These are phyloP conservation scores for Ceraclea dissimilis DNA, from an alignment of 2,888 invertebrate genomes.

Conservation along the genomic window DNA sequence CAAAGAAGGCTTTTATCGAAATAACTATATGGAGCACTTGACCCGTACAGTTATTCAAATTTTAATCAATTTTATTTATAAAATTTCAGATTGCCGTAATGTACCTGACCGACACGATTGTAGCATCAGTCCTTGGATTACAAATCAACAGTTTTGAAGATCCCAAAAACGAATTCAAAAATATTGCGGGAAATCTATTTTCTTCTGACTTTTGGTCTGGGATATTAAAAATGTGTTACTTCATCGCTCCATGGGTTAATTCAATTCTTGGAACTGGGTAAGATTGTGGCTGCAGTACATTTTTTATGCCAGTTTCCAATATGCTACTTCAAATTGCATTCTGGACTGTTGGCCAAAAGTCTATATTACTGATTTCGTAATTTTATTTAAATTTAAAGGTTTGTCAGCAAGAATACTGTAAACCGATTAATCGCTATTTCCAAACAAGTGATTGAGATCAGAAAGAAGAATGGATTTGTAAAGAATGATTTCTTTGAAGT, in stretches of 20 bases:
- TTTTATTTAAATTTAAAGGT: conserved; percentile 9
- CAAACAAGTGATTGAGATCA: conserved; percentile 6
- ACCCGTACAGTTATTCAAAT: no score
- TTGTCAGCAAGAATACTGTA: conserved; percentile 10
- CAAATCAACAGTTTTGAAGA: conserved; percentile 18
- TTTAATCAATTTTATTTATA: neutral
- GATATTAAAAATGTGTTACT: conserved; percentile 3
- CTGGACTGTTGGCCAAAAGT: no score
- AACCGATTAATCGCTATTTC: conserved; percentile 7
- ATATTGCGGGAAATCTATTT: conserved; percentile 12
- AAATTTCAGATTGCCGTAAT: conserved; percentile 16
- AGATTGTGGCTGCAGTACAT: no score
- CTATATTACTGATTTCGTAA: no score
- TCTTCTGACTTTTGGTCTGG: conserved; percentile 9
- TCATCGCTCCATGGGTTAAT: conserved; percentile 1
- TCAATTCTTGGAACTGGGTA: neutral
- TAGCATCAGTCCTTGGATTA: conserved; percentile 17
- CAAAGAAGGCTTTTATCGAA: no score
- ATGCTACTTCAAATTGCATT: no score
- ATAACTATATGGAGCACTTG: no score
- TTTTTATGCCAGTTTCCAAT: no score
- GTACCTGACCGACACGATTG: conserved; percentile 19
- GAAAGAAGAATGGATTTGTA: conserved; percentile 11
- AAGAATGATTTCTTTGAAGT: conserved; percentile 14
- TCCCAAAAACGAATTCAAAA: conserved; percentile 17